phyloP scores from a whole-genome alignment of 2,888 invertebrate species.

The Orthosia incerta region DNA sequence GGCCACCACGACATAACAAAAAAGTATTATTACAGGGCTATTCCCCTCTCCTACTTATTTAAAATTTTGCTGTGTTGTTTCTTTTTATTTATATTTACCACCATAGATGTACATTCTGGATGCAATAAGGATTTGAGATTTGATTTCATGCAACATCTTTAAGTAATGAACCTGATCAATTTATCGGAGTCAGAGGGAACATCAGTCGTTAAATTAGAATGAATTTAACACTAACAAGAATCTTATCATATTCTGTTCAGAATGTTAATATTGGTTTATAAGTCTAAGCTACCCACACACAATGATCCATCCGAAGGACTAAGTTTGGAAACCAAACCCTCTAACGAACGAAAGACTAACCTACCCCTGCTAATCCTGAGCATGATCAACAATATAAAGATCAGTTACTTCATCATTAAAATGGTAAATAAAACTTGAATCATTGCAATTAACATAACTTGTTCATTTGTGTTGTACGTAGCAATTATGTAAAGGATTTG shows the following conservation, averaged over 20 bases:
- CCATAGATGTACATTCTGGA: no score
- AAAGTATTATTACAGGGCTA: no score
- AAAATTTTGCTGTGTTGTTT: no score
- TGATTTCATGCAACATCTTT: no score
- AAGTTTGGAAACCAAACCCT: no score
- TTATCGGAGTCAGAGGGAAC: not conserved
- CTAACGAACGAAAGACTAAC: no score
- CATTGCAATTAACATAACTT: constrained; percentile 37
- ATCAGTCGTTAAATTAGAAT: not conserved
- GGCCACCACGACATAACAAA: no score
- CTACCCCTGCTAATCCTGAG: not conserved
- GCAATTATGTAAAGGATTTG: constrained; percentile 36
- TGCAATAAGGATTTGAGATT: no score
- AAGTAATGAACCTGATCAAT: not conserved
- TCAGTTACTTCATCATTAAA: constrained; percentile 6
- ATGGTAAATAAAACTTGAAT: constrained; percentile 34
- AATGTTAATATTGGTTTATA: not conserved
- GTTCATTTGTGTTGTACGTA: constrained; percentile 5
- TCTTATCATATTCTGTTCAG: not conserved
- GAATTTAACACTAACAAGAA: not conserved
- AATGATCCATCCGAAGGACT: no score
- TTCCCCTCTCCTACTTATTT: no score
- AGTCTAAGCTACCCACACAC: no score
- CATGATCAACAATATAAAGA: constrained; percentile 21
- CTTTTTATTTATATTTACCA: no score